Conservation (phyloP, 2,113 vertebrate genomes). For the Hirundichthys speculiger region DNA sequence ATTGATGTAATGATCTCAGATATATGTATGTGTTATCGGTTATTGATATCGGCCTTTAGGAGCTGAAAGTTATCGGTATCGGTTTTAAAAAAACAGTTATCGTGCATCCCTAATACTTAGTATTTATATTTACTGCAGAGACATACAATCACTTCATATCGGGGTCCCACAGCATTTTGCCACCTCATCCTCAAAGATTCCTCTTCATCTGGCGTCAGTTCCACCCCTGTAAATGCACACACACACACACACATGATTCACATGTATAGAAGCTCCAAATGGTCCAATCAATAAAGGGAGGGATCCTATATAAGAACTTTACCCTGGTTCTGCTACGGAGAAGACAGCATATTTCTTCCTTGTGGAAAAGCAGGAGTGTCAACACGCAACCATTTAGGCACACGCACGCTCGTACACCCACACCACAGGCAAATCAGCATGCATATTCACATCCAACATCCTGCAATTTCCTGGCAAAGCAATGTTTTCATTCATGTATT, state of each 20-base stretch:
- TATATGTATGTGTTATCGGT: no score
- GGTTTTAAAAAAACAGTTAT: background rate
- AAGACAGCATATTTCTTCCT: slow-evolving; percentile 30
- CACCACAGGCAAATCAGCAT: slow-evolving; percentile 13
- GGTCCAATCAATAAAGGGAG: slow-evolving; percentile 31
- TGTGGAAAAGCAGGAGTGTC: slow-evolving; percentile 34
- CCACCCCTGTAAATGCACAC: background rate
- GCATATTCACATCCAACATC: slow-evolving; percentile 49
- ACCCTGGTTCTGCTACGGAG: slow-evolving; percentile 7
- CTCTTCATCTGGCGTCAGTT: slow-evolving; percentile 60
- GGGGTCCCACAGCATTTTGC: slow-evolving; percentile 85
- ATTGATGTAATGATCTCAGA: no score
- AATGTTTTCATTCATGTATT: slow-evolving; percentile 60
- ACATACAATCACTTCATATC: slow-evolving; percentile 90
- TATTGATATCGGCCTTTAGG: no score
- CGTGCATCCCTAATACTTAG: background rate
- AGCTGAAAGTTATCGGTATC: no score
- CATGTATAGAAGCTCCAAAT: background rate
- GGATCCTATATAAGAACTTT: slow-evolving; percentile 25
- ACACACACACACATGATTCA: background rate
- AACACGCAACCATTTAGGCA: slow-evolving; percentile 13
- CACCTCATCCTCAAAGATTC: slow-evolving; percentile 82
- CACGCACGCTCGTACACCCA: slow-evolving; percentile 11
- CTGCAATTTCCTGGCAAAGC: slow-evolving; percentile 53
- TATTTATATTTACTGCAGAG: slow-evolving; percentile 15